Conservation (phyloP, 2,888 invertebrate genomes). For the Leistus spinibarbis region DNA sequence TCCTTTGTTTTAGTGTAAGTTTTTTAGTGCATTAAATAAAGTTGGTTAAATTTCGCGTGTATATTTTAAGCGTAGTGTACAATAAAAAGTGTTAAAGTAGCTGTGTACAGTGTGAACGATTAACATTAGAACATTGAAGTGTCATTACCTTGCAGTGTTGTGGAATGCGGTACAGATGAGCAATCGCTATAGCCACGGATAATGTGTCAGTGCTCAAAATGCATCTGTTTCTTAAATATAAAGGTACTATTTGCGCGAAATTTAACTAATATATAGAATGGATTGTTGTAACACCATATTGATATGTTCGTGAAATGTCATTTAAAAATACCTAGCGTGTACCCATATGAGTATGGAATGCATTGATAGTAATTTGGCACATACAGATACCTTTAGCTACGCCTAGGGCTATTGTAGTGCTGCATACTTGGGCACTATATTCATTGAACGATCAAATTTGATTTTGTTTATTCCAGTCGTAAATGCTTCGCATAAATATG, state of each 20-base stretch:
- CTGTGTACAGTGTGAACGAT: conserved; percentile 16
- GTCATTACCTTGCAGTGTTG: conserved; percentile 40
- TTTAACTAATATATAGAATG: neutral
- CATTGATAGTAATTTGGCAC: conserved; percentile 55
- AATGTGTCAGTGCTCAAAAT: conserved; percentile 29
- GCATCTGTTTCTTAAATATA: conserved; percentile 18
- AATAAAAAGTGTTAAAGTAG: conserved; percentile 24
- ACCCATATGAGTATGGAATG: conserved; percentile 49
- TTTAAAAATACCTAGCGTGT: conserved; percentile 37
- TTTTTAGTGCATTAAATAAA: conserved; percentile 51
- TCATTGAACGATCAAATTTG: conserved; percentile 22
- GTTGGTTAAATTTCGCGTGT: conserved; percentile 42
- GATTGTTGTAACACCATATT: neutral
- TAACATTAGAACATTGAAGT: conserved; percentile 34
- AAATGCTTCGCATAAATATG: conserved; percentile 34
- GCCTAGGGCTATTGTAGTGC: conserved; percentile 45
- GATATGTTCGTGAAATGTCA: conserved; percentile 34
- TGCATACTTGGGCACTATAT: conserved; percentile 40
- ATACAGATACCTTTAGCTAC: conserved; percentile 52
- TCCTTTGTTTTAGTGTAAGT: conserved; percentile 59
- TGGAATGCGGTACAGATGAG: conserved; percentile 40
- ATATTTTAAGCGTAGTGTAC: conserved; percentile 31
- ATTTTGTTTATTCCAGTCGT: conserved; percentile 26
- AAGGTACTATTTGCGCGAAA: conserved; percentile 26
- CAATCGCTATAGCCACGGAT: conserved; percentile 36